Conservation (phyloP, 2,113 vertebrate genomes). For the Dendropsophus ebraccatus region DNA sequence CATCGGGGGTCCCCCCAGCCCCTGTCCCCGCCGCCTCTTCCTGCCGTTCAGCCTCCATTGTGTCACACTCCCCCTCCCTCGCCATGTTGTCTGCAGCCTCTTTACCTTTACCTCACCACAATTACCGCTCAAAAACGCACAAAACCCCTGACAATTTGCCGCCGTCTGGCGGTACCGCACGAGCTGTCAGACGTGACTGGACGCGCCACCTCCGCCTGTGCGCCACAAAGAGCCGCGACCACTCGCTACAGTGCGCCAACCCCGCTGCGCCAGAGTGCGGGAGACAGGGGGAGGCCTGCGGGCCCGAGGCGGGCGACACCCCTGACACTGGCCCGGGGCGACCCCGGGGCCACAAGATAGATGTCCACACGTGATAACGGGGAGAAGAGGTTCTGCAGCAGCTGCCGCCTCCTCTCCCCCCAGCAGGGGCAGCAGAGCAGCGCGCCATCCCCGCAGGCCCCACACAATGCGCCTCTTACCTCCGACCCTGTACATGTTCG, state of each 20-base stretch:
- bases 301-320: no score
- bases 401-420: background rate
- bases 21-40: background rate
- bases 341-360: no score
- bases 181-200: no score
- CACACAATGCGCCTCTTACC: constrained; percentile 69
- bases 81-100: constrained; percentile 48
- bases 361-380: background rate
- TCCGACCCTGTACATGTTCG: constrained; percentile 88
- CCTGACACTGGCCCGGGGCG: no score
- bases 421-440: constrained; percentile 33
- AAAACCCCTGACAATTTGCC: background rate
- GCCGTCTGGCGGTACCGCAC: no score
- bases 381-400: constrained; percentile 15
- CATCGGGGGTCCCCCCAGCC: no score
- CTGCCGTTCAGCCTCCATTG: constrained; percentile 9
- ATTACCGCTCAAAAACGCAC: background rate
- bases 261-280: no score
- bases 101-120: background rate
- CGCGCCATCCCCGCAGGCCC: constrained; percentile 5
- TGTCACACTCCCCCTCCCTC: constrained; percentile 54
- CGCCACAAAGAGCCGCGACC: no score
- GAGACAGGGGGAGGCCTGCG: no score
- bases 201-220: no score
- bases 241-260: no score